A percentile compares a stretch with the other conserved stretches of the same genome.
These are phyloP conservation scores for Scaptomyza cyrtandrae DNA, from an alignment of 2,888 invertebrate species.

Conservation along the genomic window DNA sequence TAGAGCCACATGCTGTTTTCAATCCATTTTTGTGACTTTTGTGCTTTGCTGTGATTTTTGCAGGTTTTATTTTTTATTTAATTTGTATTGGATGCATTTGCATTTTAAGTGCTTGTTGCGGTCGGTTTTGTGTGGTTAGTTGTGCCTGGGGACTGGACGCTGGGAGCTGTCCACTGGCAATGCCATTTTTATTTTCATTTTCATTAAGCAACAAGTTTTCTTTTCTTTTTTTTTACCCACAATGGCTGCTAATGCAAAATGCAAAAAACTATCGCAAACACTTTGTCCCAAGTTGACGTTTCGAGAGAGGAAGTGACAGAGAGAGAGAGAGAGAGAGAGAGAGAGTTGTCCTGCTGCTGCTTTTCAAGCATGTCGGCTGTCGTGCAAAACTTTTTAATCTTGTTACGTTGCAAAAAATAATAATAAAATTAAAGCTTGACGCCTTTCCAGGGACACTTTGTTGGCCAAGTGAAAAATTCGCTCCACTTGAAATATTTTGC, in stretches of 20 bases:
- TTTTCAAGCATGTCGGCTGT: slow-evolving; percentile 42
- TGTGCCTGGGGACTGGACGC: neutral
- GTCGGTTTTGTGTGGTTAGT: slow-evolving; percentile 30
- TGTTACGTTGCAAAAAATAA: slow-evolving; percentile 58
- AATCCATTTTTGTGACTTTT: slow-evolving; percentile 22
- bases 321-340: neutral
- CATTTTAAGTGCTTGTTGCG: slow-evolving; percentile 58
- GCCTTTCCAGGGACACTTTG: slow-evolving; percentile 21
- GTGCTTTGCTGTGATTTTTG: slow-evolving; percentile 30
- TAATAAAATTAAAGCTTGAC: slow-evolving; percentile 74
- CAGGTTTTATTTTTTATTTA: slow-evolving; percentile 58
- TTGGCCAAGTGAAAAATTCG: slow-evolving; percentile 18
- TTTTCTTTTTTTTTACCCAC: neutral
- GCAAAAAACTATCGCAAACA: slow-evolving; percentile 62
- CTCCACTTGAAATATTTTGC: slow-evolving; percentile 52
- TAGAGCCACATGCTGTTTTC: neutral
- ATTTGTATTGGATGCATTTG: slow-evolving; percentile 63
- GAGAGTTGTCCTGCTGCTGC: too few relatives aligned
- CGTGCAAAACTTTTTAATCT: slow-evolving; percentile 76
- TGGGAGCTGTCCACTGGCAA: slow-evolving; percentile 39
- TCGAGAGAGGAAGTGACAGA: too few relatives aligned
- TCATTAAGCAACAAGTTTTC: slow-evolving; percentile 71
- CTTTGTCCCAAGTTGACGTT: slow-evolving; percentile 36
- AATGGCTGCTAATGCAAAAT: slow-evolving; percentile 47
- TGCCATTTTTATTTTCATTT: slow-evolving; percentile 45